A percentile compares a stretch with the other conserved stretches of the same genome.
phyloP scores from a whole-genome alignment of 2,797 vertebrate genomes.

The Schizothorax lantsangensis region DNA sequence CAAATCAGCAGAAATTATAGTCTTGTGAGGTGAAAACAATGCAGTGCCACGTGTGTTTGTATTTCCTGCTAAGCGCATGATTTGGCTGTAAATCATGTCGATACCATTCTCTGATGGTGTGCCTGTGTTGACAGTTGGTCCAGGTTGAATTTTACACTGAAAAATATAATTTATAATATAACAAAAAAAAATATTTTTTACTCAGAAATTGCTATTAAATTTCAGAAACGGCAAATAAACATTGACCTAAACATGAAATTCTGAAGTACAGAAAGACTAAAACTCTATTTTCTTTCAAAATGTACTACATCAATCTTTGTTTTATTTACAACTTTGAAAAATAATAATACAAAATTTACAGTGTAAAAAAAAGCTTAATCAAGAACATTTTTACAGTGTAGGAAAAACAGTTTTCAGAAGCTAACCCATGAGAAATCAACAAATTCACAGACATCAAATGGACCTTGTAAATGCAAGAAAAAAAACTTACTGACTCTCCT shows the following conservation, averaged over 20 bases:
- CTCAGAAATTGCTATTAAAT: not conserved
- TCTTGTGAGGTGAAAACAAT: conserved; percentile 61
- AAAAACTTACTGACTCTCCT: too few species aligned
- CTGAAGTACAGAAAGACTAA: not conserved
- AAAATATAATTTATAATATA: too few species aligned
- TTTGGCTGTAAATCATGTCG: conserved; percentile 45
- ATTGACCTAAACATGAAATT: not conserved
- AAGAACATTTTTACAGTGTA: not conserved
- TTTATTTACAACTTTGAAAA: not conserved
- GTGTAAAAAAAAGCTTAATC: not conserved
- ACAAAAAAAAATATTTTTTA: not conserved
- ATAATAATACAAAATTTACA: not conserved
- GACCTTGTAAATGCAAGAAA: not conserved
- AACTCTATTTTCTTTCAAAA: too few species aligned
- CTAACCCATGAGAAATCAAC: not conserved
- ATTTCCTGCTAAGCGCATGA: conserved; percentile 50
- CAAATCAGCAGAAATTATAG: conserved; percentile 71
- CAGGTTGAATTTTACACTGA: not conserved
- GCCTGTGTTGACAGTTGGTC: not conserved
- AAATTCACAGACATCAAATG: not conserved
- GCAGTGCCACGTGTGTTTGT: conserved; percentile 56
- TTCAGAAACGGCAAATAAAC: not conserved
- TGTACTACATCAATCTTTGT: too few species aligned
- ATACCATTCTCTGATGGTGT: conserved; percentile 36
- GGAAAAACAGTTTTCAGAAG: not conserved